phyloP scores from a whole-genome alignment of 2,888 invertebrate genomes.

The Diarsia brunnea region DNA sequence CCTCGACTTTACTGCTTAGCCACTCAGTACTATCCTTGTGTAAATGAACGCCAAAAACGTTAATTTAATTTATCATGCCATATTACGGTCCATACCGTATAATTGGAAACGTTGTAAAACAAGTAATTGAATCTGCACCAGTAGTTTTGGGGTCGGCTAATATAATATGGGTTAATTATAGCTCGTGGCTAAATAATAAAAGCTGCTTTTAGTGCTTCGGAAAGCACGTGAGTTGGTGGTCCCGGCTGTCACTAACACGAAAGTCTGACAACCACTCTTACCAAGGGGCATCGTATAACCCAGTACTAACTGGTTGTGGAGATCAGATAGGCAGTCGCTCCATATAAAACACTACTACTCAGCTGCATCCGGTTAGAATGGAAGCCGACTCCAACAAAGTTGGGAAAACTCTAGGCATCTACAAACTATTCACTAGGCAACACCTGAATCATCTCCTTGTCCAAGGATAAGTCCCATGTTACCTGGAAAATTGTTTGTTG shows the following conservation, averaged over 20 bases:
- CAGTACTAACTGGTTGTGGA: no score
- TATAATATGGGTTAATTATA: conserved; percentile 5
- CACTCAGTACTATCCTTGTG: neutral
- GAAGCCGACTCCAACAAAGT: no score
- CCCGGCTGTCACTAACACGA: no score
- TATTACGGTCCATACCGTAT: conserved; percentile 7
- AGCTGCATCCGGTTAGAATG: no score
- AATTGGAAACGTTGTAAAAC: conserved; percentile 9
- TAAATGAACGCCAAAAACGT: conserved; percentile 5
- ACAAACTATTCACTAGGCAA: neutral
- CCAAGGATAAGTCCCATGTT: neutral
- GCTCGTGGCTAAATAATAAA: no score
- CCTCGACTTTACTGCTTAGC: neutral
- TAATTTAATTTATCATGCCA: neutral
- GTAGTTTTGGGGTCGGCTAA: conserved; percentile 25
- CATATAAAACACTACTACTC: no score
- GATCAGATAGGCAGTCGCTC: no score
- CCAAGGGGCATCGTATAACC: no score
- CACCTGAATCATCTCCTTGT: neutral
- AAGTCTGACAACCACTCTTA: no score
- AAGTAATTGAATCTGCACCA: conserved; percentile 37
- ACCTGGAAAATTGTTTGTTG: neutral
- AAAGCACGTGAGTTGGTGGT: no score
- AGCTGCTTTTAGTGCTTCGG: no score
- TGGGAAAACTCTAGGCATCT: no score